A percentile compares a stretch with the other conserved stretches of the same genome.
These are phyloP conservation scores for Hexactinellida sp. DNA, from an alignment of 37 sponge, comb jelly and placozoan genomes.

Conservation along the genomic window DNA sequence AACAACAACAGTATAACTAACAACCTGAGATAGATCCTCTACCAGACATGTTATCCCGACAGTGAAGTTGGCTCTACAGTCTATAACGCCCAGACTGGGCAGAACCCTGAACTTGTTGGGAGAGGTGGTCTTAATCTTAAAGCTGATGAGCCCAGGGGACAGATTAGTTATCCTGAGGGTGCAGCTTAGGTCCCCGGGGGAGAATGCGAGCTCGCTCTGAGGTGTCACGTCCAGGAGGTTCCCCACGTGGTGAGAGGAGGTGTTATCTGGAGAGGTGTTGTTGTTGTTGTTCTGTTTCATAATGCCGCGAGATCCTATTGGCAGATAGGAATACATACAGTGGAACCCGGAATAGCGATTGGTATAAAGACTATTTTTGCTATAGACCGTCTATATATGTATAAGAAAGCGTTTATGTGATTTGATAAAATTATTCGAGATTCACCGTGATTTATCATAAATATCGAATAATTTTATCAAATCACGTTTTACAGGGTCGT, in stretches of 20 bases:
- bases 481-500: no score
- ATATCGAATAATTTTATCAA: no score
- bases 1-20: no score
- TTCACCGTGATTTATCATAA: no score
- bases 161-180: neutral
- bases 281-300: neutral
- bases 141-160: neutral
- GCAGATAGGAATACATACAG: no score
- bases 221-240: neutral
- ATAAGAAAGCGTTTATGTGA: no score
- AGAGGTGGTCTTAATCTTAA: neutral
- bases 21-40: neutral
- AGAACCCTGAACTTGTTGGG: neutral
- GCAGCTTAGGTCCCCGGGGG: neutral
- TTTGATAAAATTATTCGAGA: no score
- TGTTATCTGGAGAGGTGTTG: neutral
- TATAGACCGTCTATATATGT: no score
- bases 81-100: neutral
- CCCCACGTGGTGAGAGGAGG: neutral
- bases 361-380: no score
- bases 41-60: neutral
- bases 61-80: neutral
- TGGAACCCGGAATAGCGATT: no score
- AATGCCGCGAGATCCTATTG: neutral
- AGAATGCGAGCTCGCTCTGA: neutral